Percentiles rank a stretch among this genome's conserved stretches.
These are phyloP conservation scores for Macrosteles quadrilineatus DNA, from an alignment of 1,140 invertebrate genomes.

Conservation along the genomic window DNA sequence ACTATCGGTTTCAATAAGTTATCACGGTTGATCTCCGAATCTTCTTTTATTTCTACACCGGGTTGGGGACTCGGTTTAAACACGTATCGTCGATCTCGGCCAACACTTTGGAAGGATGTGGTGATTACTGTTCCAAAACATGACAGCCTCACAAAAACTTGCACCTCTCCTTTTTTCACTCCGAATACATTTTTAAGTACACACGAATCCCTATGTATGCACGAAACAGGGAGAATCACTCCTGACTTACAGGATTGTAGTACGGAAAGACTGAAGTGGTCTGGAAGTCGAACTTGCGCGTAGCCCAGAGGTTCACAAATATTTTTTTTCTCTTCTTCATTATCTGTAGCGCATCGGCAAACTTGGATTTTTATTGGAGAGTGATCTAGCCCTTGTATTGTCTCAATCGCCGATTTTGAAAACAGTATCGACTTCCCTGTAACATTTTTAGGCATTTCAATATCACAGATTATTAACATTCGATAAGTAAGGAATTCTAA, in stretches of 20 bases:
- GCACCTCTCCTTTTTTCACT: not conserved
- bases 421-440: constrained; percentile 1
- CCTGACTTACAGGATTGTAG: constrained; percentile 10
- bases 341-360: not conserved
- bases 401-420: not conserved
- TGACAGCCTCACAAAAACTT: not conserved
- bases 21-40: not conserved
- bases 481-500: no score
- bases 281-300: not conserved
- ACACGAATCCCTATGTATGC: not conserved
- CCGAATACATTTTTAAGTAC: not conserved
- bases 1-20: not conserved
- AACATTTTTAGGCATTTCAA: no score
- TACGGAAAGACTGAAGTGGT: constrained; percentile 6
- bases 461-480: no score
- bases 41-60: not conserved
- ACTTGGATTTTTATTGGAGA: not conserved
- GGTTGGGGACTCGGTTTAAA: constrained; percentile 1
- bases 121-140: constrained; percentile 3
- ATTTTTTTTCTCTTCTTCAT: not conserved
- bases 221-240: not conserved
- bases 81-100: not conserved
- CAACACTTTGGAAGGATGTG: not conserved
- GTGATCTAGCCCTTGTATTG: not conserved
- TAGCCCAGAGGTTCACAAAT: constrained; percentile 6